Base-by-base conservation (phyloP, 1,140 invertebrate species). In the Eupristina koningsbergeri region DNA sequence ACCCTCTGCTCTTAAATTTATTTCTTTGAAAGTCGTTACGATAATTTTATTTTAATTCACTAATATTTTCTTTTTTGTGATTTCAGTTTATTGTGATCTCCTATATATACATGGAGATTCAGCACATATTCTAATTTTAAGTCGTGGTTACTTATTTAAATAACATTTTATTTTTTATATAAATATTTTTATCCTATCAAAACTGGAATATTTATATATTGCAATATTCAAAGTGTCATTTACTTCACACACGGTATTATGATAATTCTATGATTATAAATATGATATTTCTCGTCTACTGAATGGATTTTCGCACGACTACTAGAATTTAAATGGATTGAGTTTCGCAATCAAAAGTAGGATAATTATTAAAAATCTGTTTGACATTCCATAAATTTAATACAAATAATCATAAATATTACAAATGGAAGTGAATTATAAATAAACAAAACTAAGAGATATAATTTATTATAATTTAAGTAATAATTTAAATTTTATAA, bases 11-110 rank as follows among this genome's bases (percentile, higher is more conserved):
- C 41, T n/a, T 0, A 45, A 45, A n/a, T 2, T 45, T 73, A 26
- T n/a, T n/a, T 81, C 53, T 61, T 81, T 74, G 58, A 71, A 81
- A 81, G 71, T 50, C 47, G 50, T 63, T 73, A 81, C 80, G 71
- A 75, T 39, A 31, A 31, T 73, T 73, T 73, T 67, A 75, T 64
- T 41, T 29, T 22, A 75, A 13, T 85, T 86, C 83, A 89, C 87
- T 91, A 91, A 91, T 89, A 84, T 87, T 88, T 87, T 89, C 87
- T 88, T 75, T 89, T 86, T 90, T 90, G 86, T 88, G 89, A 89
- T 90, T 91, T 88, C 90, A 91, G 89, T 91, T 89, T 87, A 53
- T 83, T 58, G 47, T 61, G 74, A 77, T 83, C 34, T 77, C 74
- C 74, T 61, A 69, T 53, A n/a, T 77, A 71, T 83, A 76, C 74